Percentiles rank a stretch among this genome's conserved stretches.
phyloP scores from a whole-genome alignment of 2,797 vertebrate genomes.

The Eulemur coronatus region DNA sequence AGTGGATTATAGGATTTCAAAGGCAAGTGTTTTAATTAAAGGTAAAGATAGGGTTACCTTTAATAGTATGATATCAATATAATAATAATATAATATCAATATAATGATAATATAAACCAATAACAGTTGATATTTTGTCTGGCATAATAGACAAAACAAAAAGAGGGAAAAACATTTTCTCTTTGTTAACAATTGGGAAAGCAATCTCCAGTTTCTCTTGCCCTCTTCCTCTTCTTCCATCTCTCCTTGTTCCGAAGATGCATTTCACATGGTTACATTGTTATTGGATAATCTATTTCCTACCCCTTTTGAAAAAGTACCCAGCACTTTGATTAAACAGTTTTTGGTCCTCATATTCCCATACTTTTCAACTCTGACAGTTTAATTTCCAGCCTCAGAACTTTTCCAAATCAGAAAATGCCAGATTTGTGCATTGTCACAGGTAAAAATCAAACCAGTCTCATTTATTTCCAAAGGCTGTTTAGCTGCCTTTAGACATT shows the following conservation, averaged over 20 bases:
- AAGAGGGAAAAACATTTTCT: background rate
- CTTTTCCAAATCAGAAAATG: slow-evolving; percentile 84
- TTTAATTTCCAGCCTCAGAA: slow-evolving; percentile 85
- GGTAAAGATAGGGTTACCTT: background rate
- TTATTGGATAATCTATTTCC: slow-evolving; percentile 80
- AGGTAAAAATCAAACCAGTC: slow-evolving; percentile 83
- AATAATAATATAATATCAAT: no score
- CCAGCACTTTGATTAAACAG: slow-evolving; percentile 82
- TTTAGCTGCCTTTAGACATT: slow-evolving; percentile 72
- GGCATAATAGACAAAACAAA: slow-evolving; percentile 16
- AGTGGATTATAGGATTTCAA: background rate
- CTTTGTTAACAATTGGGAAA: slow-evolving; percentile 8
- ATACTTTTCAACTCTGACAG: slow-evolving; percentile 85
- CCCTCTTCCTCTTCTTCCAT: background rate
- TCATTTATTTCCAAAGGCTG: slow-evolving; percentile 79
- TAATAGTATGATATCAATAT: no score
- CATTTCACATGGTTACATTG: slow-evolving; percentile 73
- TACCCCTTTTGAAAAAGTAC: slow-evolving; percentile 71
- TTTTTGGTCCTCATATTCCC: slow-evolving; percentile 78
- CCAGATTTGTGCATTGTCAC: slow-evolving; percentile 82
- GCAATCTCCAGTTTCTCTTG: background rate
- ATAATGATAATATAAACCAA: no score
- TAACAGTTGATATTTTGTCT: background rate
- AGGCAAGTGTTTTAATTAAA: background rate
- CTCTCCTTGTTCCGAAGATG: slow-evolving; percentile 73